Conservation (phyloP, 1,140 invertebrate species). For the Periplaneta americana region DNA sequence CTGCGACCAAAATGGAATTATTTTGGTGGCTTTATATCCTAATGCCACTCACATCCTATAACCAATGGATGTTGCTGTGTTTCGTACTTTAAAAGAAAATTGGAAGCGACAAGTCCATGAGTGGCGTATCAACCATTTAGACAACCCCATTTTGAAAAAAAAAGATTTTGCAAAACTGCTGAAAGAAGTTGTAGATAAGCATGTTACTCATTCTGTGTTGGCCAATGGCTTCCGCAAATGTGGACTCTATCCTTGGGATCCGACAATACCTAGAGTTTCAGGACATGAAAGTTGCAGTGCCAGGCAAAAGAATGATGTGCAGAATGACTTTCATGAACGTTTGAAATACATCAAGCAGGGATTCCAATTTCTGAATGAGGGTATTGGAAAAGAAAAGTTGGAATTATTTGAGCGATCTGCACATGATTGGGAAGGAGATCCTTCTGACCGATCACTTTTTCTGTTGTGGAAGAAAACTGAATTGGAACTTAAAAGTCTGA, state of each 20-base stretch:
- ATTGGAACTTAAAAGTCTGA: conserved; percentile 1
- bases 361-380: conserved; percentile 1
- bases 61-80: conserved; percentile 36
- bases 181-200: conserved; percentile 23
- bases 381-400: background rate
- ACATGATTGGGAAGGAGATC: conserved; percentile 4
- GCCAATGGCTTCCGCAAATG: conserved; percentile 31
- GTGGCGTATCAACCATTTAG: conserved; percentile 15
- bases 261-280: background rate
- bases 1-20: conserved; percentile 34
- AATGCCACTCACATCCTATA: conserved; percentile 40
- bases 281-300: background rate
- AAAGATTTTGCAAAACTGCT: conserved; percentile 32
- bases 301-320: background rate
- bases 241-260: conserved; percentile 32
- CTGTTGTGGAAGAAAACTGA: conserved; percentile 1
- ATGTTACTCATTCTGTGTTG: conserved; percentile 7
- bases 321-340: background rate
- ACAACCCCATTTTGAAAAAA: conserved; percentile 27
- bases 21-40: conserved; percentile 35
- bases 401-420: background rate
- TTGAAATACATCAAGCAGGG: conserved; percentile 8
- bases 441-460: conserved; percentile 1
- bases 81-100: conserved; percentile 29
- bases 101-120: conserved; percentile 31